These are phyloP conservation scores for Pyxicephalus adspersus DNA, from an alignment of 2,113 vertebrate genomes.

Conservation along the genomic window DNA sequence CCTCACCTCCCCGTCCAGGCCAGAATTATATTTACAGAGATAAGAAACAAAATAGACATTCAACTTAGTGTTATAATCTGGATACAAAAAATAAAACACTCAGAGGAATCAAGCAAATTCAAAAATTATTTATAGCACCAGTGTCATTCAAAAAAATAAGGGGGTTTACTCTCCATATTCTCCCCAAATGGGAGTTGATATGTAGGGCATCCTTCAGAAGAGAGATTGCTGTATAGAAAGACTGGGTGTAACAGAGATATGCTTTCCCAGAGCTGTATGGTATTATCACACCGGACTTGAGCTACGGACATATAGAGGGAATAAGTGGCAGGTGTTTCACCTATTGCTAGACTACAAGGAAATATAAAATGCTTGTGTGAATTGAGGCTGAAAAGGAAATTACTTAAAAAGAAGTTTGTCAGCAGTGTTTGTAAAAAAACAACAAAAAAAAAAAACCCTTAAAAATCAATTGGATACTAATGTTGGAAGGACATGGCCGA, in stretches of 20 bases:
- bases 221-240: constrained; percentile 76
- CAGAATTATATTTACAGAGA: constrained; percentile 89
- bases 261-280: constrained; percentile 40
- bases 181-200: constrained; percentile 70
- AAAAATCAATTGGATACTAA: too few relatives aligned
- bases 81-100: constrained; percentile 88
- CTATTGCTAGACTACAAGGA: background rate
- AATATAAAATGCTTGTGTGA: background rate
- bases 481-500: too few relatives aligned
- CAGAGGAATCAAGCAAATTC: constrained; percentile 98
- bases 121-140: constrained; percentile 99
- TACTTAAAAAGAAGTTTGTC: background rate
- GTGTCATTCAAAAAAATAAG: constrained; percentile 77
- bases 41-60: constrained; percentile 72
- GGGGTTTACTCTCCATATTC: constrained; percentile 74
- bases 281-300: background rate
- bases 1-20: constrained; percentile 60
- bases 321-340: too few relatives aligned
- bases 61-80: constrained; percentile 83
- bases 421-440: too few relatives aligned
- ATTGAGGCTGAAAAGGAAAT: background rate
- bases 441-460: too few relatives aligned
- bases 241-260: constrained; percentile 59
- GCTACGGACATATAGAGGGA: too few relatives aligned
- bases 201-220: constrained; percentile 30